phyloP scores from a whole-genome alignment of 2,113 vertebrate species.

The Phylloscopus trochilus region DNA sequence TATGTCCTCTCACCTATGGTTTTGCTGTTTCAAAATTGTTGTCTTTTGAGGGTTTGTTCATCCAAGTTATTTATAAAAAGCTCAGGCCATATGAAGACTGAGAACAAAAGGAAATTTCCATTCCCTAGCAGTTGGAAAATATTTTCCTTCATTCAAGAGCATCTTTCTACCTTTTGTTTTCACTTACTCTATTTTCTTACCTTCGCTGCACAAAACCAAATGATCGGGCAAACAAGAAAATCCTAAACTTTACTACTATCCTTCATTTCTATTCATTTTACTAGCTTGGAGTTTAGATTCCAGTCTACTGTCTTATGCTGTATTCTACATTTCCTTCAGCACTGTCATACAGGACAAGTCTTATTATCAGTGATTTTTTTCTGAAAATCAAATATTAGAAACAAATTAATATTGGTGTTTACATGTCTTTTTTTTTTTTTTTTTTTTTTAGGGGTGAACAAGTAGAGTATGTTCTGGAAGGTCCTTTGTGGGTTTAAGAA shows the following conservation, averaged over 20 bases:
- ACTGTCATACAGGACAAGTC: background rate
- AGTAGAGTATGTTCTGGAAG: background rate
- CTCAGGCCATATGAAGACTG: background rate
- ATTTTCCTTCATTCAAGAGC: background rate
- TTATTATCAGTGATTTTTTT: background rate
- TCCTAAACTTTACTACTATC: background rate
- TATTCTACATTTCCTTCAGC: background rate
- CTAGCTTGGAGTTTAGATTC: background rate
- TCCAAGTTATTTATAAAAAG: background rate
- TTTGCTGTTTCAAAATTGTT: background rate
- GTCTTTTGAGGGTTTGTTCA: background rate
- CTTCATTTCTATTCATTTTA: background rate
- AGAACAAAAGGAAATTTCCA: background rate
- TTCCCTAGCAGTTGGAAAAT: background rate
- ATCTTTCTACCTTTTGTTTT: background rate
- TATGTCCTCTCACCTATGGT: background rate
- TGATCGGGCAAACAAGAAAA: background rate
- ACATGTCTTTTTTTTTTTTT: background rate
- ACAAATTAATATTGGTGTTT: background rate
- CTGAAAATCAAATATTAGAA: background rate
- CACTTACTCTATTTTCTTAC: background rate
- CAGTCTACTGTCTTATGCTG: background rate
- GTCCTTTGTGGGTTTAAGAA: background rate
- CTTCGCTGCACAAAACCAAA: background rate
- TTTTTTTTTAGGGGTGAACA: background rate